These are phyloP conservation scores for Leptonema lineaticorne DNA, from an alignment of 1,140 invertebrate species.

Conservation along the genomic window DNA sequence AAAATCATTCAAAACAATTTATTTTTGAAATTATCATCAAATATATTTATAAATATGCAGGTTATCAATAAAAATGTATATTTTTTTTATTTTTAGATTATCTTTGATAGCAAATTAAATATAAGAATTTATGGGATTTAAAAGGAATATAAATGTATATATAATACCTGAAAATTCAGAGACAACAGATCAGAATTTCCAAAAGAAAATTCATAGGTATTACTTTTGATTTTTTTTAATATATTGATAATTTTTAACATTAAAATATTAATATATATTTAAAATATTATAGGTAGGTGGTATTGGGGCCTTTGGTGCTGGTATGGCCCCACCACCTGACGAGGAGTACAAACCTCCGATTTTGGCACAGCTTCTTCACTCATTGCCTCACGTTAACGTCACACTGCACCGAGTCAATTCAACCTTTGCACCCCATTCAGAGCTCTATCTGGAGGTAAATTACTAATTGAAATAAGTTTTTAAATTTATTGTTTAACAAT, in stretches of 20 bases:
- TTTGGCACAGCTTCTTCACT: constrained; percentile 81
- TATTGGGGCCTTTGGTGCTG: constrained; percentile 31
- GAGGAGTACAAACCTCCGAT: constrained; percentile 78
- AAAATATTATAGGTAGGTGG: constrained; percentile 14
- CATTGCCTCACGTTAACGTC: constrained; percentile 84
- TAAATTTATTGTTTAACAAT: constrained; percentile 5
- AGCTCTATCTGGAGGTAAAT: constrained; percentile 86
- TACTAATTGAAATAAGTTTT: constrained; percentile 27
- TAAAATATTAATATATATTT: neutral
- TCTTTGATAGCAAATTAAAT: neutral
- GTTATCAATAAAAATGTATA: no score
- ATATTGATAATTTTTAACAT: neutral
- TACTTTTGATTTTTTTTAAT: neutral
- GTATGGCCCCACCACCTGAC: constrained; percentile 49
- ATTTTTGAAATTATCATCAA: no score
- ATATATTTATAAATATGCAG: no score
- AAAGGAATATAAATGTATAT: neutral
- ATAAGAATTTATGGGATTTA: constrained; percentile 7
- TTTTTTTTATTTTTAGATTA: neutral
- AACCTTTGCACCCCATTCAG: constrained; percentile 85
- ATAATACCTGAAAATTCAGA: neutral
- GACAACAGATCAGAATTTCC: neutral
- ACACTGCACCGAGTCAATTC: constrained; percentile 85
- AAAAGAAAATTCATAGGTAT: constrained; percentile 14
- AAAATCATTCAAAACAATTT: no score